Evolutionary conservation across 53 echinoderm and acorn worm genomes (phyloP).

Genomic region (Astropecten irregularis): DNA sequence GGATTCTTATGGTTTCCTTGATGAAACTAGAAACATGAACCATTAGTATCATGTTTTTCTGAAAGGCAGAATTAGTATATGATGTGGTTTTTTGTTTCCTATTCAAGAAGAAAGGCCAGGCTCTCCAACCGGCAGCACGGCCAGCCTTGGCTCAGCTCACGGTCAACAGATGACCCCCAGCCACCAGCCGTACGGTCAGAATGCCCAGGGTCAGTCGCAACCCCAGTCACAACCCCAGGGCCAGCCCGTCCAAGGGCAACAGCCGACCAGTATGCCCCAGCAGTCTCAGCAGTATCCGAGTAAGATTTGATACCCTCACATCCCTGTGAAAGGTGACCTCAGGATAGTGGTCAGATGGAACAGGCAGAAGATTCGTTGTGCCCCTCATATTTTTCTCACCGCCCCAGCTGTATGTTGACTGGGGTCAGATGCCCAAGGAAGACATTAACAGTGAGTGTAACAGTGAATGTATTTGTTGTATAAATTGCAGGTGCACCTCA

Average conservation of each 20-base stretch:
- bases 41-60: too few relatives aligned
- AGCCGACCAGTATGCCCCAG: constrained; percentile 26
- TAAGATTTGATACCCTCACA: neutral
- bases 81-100: too few relatives aligned
- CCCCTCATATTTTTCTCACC: too few relatives aligned
- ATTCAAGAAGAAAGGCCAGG: constrained; percentile 80
- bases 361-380: too few relatives aligned
- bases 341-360: too few relatives aligned
- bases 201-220: constrained; percentile 24
- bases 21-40: too few relatives aligned
- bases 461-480: too few relatives aligned
- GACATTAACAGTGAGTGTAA: too few relatives aligned
- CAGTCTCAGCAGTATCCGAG: constrained; percentile 44
- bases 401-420: too few relatives aligned
- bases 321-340: neutral
- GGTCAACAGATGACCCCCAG: constrained; percentile 61
- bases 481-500: constrained; percentile 35
- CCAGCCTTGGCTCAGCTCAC: constrained; percentile 82
- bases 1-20: too few relatives aligned
- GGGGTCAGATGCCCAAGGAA: too few relatives aligned
- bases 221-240: constrained; percentile 30
- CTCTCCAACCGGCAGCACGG: constrained; percentile 87
- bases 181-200: constrained; percentile 60
- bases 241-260: constrained; percentile 29
- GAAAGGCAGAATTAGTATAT: too few relatives aligned